A percentile compares a stretch with the other conserved stretches of the same genome.
Evolutionary conservation across 2,797 vertebrate species (phyloP).

Genomic region (Pangasius larnaudii): DNA sequence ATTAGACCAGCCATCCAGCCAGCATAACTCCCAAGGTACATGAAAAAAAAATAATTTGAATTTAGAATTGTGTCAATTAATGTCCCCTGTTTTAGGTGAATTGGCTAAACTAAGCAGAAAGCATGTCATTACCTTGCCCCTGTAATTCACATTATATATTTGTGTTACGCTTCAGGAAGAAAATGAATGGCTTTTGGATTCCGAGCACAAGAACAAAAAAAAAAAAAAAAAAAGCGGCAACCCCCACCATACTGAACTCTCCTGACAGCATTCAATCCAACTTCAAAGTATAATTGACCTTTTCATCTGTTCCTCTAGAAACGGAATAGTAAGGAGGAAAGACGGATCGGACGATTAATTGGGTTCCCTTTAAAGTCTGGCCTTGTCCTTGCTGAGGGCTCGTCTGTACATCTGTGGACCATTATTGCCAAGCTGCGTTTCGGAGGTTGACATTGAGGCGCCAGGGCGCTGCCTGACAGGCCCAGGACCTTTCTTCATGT

Average conservation of each 20-base stretch:
- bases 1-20: slow-evolving; percentile 23
- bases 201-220: slow-evolving; percentile 52
- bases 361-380: slow-evolving; percentile 69
- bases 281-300: slow-evolving; percentile 76
- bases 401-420: slow-evolving; percentile 64
- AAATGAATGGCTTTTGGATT: slow-evolving; percentile 54
- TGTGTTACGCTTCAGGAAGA: slow-evolving; percentile 32
- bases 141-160: slow-evolving; percentile 39
- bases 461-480: slow-evolving; percentile 33
- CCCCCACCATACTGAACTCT: slow-evolving; percentile 52
- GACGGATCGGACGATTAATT: slow-evolving; percentile 74
- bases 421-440: slow-evolving; percentile 57
- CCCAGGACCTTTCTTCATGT: slow-evolving; percentile 39
- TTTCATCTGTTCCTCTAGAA: slow-evolving; percentile 74
- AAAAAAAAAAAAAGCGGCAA: slow-evolving; percentile 44
- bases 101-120: slow-evolving; percentile 40
- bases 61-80: slow-evolving; percentile 20
- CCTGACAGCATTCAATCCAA: slow-evolving; percentile 70
- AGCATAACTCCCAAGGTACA: slow-evolving; percentile 8
- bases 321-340: slow-evolving; percentile 68
- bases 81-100: slow-evolving; percentile 10
- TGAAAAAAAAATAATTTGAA: not conserved
- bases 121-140: slow-evolving; percentile 27
- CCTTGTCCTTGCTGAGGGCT: slow-evolving; percentile 68
- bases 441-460: slow-evolving; percentile 44